A percentile compares a stretch with the other conserved stretches of the same genome.
phyloP scores from a whole-genome alignment of 2,797 vertebrate genomes.

The Dendrocincla tyrannina region DNA sequence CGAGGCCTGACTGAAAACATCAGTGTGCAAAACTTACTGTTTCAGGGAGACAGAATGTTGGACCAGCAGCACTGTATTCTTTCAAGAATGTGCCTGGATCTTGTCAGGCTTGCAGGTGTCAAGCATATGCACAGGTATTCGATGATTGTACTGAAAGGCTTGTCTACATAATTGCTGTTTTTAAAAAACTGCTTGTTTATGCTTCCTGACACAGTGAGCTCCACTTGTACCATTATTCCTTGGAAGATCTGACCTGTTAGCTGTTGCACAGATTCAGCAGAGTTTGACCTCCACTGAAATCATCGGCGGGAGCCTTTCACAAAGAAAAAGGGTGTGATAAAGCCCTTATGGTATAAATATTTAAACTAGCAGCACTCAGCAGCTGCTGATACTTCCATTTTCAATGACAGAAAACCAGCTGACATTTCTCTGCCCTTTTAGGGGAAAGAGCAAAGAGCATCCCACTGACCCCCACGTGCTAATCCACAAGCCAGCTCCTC shows the following conservation, averaged over 20 bases:
- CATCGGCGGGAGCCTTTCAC: accelerated
- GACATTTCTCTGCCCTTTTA: background rate
- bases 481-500: background rate
- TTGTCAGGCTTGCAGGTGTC: conserved; percentile 25
- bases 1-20: background rate
- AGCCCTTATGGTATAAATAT: conserved; percentile 19
- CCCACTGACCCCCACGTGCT: background rate
- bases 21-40: background rate
- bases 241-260: background rate
- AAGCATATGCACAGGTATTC: background rate
- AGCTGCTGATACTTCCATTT: conserved; percentile 19
- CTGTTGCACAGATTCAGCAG: background rate
- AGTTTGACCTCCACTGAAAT: background rate
- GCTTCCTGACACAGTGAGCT: background rate
- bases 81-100: conserved; percentile 4
- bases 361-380: conserved; percentile 18
- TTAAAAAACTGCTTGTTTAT: background rate
- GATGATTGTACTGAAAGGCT: background rate
- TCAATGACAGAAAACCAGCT: conserved; percentile 10
- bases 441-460: conserved; percentile 9
- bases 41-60: background rate
- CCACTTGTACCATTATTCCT: background rate
- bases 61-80: background rate
- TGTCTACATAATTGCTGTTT: background rate
- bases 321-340: background rate